Evolutionary conservation across 1,140 invertebrate species (phyloP).

Genomic region (Microplitis mediator): DNA sequence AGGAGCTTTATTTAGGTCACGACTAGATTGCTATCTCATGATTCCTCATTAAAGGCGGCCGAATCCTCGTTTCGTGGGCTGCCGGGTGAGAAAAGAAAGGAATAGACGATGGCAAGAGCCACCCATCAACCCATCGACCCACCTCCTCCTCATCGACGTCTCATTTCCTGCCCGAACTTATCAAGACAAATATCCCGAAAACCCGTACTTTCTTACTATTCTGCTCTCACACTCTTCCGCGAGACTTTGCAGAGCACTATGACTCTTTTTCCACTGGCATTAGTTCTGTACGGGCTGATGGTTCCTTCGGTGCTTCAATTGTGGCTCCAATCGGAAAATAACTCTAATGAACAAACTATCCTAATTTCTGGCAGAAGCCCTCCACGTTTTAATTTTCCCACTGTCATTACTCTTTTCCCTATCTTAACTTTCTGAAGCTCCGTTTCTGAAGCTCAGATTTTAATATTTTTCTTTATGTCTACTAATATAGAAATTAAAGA

Average conservation of each 20-base stretch:
- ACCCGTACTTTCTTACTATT: not conserved
- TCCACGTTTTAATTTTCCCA: not conserved
- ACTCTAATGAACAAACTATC: conserved; percentile 31
- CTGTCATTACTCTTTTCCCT: not conserved
- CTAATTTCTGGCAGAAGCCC: conserved; percentile 20
- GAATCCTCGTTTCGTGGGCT: conserved; percentile 32
- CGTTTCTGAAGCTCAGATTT: not conserved
- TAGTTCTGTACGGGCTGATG: not conserved
- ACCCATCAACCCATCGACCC: not conserved
- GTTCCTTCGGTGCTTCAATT: conserved; percentile 4
- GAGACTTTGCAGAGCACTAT: not conserved
- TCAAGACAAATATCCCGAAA: conserved; percentile 30
- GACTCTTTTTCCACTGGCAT: not conserved
- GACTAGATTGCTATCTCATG: conserved; percentile 28
- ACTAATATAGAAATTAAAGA: conserved; percentile 2
- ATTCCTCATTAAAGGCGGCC: conserved; percentile 32
- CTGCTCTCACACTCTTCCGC: not conserved
- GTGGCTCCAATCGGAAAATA: conserved; percentile 28
- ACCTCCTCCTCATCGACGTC: conserved; percentile 29
- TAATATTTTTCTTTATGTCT: conserved; percentile 6
- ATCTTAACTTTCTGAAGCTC: not conserved
- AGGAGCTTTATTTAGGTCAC: conserved; percentile 20
- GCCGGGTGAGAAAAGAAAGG: not conserved
- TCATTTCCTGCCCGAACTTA: conserved; percentile 36
- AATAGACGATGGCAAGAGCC: not conserved